phyloP scores from a whole-genome alignment of 2,797 vertebrate species.

The Poecilia velifera region DNA sequence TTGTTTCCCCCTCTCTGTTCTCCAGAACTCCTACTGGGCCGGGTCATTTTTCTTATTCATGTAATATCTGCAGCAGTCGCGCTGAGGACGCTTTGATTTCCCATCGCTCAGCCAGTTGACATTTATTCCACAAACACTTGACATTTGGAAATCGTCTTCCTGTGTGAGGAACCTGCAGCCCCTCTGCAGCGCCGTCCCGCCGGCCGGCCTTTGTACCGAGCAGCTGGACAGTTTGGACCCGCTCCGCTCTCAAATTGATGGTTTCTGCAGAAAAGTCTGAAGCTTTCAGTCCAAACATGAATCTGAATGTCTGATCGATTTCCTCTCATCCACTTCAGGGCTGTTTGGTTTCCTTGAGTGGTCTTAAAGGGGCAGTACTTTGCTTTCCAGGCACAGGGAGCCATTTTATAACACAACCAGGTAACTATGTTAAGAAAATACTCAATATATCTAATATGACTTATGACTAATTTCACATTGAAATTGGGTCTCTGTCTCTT shows the following conservation, averaged over 20 bases:
- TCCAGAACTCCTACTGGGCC: background rate
- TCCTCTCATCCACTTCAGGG: background rate
- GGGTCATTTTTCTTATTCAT: conserved; percentile 5
- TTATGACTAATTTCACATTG: too few species aligned
- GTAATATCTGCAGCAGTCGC: conserved; percentile 23
- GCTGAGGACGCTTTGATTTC: conserved; percentile 58
- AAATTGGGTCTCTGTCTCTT: too few species aligned
- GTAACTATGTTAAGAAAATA: too few species aligned
- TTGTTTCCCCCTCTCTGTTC: background rate
- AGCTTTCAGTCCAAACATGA: background rate
- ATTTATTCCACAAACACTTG: conserved; percentile 76
- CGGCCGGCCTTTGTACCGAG: conserved; percentile 38
- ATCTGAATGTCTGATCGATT: conserved; percentile 1
- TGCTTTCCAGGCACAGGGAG: too few species aligned
- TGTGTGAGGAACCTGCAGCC: conserved; percentile 26
- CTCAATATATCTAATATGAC: too few species aligned
- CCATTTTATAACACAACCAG: too few species aligned
- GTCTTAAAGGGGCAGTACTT: background rate
- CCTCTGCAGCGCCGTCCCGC: conserved; percentile 1
- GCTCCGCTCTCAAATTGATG: conserved; percentile 13
- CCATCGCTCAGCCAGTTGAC: conserved; percentile 63
- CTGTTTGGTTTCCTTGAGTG: conserved; percentile 7
- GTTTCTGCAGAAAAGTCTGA: background rate
- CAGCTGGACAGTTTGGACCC: conserved; percentile 40
- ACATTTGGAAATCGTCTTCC: conserved; percentile 67